Base-by-base conservation (phyloP, 2,797 vertebrate genomes). In the Salarias fasciatus region DNA sequence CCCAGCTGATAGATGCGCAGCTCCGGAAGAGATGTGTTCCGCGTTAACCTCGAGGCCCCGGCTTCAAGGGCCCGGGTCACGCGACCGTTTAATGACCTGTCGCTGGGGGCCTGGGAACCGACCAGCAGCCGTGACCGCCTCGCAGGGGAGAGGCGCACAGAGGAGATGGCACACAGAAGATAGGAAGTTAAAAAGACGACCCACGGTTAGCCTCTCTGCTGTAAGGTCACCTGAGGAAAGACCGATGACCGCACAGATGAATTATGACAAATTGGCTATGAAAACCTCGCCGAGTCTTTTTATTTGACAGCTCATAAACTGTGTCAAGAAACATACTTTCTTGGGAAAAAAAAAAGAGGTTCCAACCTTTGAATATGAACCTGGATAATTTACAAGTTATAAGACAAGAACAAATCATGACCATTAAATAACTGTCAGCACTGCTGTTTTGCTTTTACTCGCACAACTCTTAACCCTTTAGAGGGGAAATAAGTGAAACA, bases 51-150 rank as follows among this genome's bases (percentile, higher is more conserved):
- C 2, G 0, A 24, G 63, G 79, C 63, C 63, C 67, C 80, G 73
- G 78, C 87, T 83, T 85, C 82, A 88, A 87, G 75, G 77, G 66
- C 64, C 63, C 8, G 2, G 6, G 52, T 58, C 35, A 67, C 73
- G 89, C 50, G 83, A 87, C 82, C 85, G 78, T 90, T 77, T 85
- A 84, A 87, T 74, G 85, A 85, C 77, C 80, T 87, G 90, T 88
- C 81, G 53, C 54, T 82, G 2, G 63, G 75, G 77, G 79, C 86
- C 85, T 90, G 87, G 86, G 91, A 92, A 90, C 77, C n/a, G 29
- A 18, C 44, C 40, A 1, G 51, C 49, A 44, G 54, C 56, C 47
- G 4, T 3, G 46, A 55, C 50, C 1, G 30, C 18, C 37, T 61
- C 58, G 12, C 50, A 79, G n/a, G 18, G 64, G 38, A 50, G 54